phyloP scores from a whole-genome alignment of 2,797 vertebrate species.

The Trachurus trachurus region DNA sequence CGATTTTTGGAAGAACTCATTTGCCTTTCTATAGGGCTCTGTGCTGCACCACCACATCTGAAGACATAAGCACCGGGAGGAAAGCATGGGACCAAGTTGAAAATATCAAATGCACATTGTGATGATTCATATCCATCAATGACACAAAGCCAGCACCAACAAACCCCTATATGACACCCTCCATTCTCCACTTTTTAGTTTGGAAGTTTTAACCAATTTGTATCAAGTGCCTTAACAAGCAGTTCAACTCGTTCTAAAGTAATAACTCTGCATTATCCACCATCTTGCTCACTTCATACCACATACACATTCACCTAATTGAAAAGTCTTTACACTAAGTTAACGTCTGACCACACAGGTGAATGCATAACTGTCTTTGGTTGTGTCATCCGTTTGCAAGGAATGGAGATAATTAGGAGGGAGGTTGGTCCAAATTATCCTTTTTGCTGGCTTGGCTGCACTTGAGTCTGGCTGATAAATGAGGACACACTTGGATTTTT shows the following conservation, averaged over 20 bases:
- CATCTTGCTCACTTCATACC: slow-evolving; percentile 61
- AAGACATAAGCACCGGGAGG: slow-evolving; percentile 78
- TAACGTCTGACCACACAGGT: slow-evolving; percentile 60
- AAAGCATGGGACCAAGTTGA: slow-evolving; percentile 76
- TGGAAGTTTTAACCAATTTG: slow-evolving; percentile 83
- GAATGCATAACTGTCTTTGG: slow-evolving; percentile 62
- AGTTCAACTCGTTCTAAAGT: slow-evolving; percentile 87
- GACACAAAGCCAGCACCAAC: slow-evolving; percentile 73
- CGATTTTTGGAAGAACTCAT: slow-evolving; percentile 79
- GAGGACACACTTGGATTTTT: slow-evolving; percentile 75
- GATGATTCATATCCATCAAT: slow-evolving; percentile 67
- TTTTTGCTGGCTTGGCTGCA: slow-evolving; percentile 64
- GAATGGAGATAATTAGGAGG: slow-evolving; percentile 47
- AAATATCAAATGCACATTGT: slow-evolving; percentile 60
- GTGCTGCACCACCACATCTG: slow-evolving; percentile 74
- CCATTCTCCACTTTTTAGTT: slow-evolving; percentile 68
- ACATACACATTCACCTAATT: slow-evolving; percentile 61
- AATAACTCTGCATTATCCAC: slow-evolving; percentile 79
- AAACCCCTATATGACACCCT: slow-evolving; percentile 51
- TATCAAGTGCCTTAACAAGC: slow-evolving; percentile 92
- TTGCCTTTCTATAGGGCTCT: slow-evolving; percentile 72
- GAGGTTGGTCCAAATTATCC: slow-evolving; percentile 53
- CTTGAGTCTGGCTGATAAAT: slow-evolving; percentile 65
- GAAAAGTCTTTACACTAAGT: slow-evolving; percentile 62
- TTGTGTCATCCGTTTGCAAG: slow-evolving; percentile 56